Percentiles rank a stretch among this genome's conserved stretches.
These are phyloP conservation scores for Calliopsis andreniformis DNA, from an alignment of 1,140 invertebrate species.

Conservation along the genomic window DNA sequence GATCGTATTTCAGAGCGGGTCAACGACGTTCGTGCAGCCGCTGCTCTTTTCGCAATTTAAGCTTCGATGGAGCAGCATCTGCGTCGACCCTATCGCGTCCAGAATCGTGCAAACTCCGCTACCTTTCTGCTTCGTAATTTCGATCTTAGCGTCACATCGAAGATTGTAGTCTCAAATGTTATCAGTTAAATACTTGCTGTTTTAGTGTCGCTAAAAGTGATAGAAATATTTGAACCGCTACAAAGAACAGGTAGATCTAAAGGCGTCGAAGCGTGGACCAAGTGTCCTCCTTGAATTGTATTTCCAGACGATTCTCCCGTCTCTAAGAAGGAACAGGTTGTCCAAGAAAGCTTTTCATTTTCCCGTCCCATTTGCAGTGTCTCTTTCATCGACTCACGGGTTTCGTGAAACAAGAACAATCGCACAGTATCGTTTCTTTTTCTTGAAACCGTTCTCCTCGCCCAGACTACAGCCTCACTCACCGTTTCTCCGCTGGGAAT, in stretches of 20 bases:
- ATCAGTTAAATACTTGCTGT: too few relatives aligned
- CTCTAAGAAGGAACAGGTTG: neutral
- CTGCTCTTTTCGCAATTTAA: constrained; percentile 59
- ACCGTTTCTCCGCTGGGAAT: neutral
- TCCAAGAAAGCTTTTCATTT: constrained; percentile 16
- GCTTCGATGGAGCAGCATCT: constrained; percentile 43
- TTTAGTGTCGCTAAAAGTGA: too few relatives aligned
- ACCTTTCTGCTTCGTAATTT: neutral
- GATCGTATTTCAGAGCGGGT: constrained; percentile 43
- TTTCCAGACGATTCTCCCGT: neutral
- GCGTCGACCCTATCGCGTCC: constrained; percentile 1
- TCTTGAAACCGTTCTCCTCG: neutral
- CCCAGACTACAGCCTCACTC: neutral
- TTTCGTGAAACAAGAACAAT: neutral
- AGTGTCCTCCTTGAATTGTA: neutral
- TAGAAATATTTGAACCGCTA: too few relatives aligned
- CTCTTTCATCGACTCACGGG: neutral
- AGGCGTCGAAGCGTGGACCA: too few relatives aligned
- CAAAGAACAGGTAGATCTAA: too few relatives aligned
- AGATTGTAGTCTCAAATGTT: neutral
- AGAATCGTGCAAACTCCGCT: neutral
- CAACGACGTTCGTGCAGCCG: constrained; percentile 24
- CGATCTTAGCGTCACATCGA: neutral
- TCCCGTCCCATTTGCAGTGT: neutral
- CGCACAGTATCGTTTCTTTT: neutral